Evolutionary conservation across 2,888 invertebrate genomes (phyloP), one percentile per base, ranked within the genome.

Genomic region (Polietes domitor): DNA sequence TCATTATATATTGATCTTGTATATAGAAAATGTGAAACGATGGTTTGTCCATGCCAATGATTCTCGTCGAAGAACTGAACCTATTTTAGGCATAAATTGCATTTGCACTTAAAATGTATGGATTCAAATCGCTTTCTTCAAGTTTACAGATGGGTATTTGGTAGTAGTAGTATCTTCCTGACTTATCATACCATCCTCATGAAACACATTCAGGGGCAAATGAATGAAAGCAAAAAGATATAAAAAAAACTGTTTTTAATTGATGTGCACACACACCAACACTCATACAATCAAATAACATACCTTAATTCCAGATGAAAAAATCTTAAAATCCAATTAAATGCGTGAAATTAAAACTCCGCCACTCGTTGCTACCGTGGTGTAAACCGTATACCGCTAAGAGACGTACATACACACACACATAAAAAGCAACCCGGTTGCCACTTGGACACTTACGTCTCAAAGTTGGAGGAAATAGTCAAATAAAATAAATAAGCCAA

Each of bases 281-380:
- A 47, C 47, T 19, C 32, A 17, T 28, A 65, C 28, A 41, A 24
- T 32, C 37, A 43, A 63, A 21, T 21, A 28, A 82, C 74, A 63
- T 79, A 73, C 79, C 61, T 76, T 73, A 68, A 73, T 68, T 68
- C 68, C 68, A 68, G 37, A 68, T 65, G 58, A 41, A 68, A n/a
- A 68, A 68, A 76, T 68, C 41, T 12, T 19, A 41, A 76, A 76
- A 73, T 76, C 72, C 75, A 73, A 68, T 76, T 58, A 82, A 76
- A 68, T 76, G 76, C 68, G 50, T 79, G 50, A 79, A 83, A 79
- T 50, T 78, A 58, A 76, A 76, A 71, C 55, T 71, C 63, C 37
- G 21, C 24, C 53, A 50, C 19, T 47, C 6, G 2, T 32, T 32
- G 55, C 15, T 19, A 74, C 28, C 24, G 43, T 26, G 61, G 7